Percentiles rank a stretch among this genome's conserved stretches.
Evolutionary conservation across 2,797 vertebrate species (phyloP).

Genomic region (Xenops minutus): DNA sequence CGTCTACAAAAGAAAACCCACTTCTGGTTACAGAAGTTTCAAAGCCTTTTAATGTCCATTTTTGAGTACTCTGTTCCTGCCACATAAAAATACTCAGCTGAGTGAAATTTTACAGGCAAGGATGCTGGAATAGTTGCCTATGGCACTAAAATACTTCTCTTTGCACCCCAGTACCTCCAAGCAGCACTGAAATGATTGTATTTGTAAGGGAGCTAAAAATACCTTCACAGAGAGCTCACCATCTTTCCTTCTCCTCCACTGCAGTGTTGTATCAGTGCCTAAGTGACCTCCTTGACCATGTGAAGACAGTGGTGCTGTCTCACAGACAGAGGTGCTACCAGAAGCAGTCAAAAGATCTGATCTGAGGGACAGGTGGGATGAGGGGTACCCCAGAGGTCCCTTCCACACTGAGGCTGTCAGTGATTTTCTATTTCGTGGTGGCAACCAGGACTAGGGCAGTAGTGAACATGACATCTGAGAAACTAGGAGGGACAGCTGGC

Average conservation of each 20-base stretch:
- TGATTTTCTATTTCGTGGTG: neutral
- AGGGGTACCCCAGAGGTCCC: neutral
- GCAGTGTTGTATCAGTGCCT: rapidly evolving
- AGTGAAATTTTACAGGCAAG: neutral
- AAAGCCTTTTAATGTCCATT: neutral
- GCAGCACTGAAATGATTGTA: neutral
- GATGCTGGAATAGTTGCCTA: neutral
- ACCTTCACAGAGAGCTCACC: neutral
- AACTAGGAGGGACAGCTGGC: neutral
- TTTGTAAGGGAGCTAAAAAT: neutral
- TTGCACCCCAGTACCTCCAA: neutral
- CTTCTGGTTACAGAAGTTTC: neutral
- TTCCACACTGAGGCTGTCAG: neutral
- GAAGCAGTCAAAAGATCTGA: neutral
- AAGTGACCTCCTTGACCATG: neutral
- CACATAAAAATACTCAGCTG: neutral
- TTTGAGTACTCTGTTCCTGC: neutral
- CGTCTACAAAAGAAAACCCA: neutral
- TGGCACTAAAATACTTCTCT: neutral
- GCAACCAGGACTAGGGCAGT: neutral
- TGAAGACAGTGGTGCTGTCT: neutral
- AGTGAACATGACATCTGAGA: neutral
- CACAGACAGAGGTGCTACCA: neutral
- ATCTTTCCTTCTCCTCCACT: neutral
- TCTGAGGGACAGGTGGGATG: neutral